Base-by-base conservation (phyloP, 2,113 vertebrate species). In the Morone saxatilis region DNA sequence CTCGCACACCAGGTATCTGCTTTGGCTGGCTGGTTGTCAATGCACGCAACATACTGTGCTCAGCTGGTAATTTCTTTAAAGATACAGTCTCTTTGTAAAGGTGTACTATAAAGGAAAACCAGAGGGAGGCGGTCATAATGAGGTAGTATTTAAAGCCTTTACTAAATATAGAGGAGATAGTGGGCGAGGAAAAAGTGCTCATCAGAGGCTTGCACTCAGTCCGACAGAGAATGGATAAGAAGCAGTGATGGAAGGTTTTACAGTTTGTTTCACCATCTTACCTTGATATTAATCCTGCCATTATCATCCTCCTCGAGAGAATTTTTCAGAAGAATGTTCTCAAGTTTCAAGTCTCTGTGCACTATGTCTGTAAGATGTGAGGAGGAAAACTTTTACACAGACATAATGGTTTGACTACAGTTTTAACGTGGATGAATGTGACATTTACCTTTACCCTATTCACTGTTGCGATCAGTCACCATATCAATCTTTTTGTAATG, bases 311-410 rank as follows among this genome's bases (percentile, higher is more conserved):
- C 83, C 25, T 91, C 87, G 56, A 93, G 94, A 92, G 88, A 92
- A 90, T 96, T 96, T 95, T 97, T 97, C 93, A 97, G 95, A 80
- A 97, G 95, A 95, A 98, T 97, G 92, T 97, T 98, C 92, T 97
- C 97, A 92, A 97, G 92, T 92, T 99, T 98, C 86, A 98, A 95
- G 93, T 97, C 96, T 79, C 96, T 93, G 63, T 94, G 95, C 85
- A 96, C 93, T 88, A 96, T 97, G 93, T 96, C 97, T 98, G 93
- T 59, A 92, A 94, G 95, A 92, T 43, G 78, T 88, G 11, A 71
- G 31, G 16, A 71, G n/a, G 53, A 63, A 47, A 25, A 41, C 11
- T 6, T 68, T 74, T n/a, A 75, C n/a, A 66, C 14, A 13, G 2
- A 48, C 38, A 25, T 31, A 53, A 59, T 10, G 11, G 17, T 51